Conservation (phyloP, 1,140 invertebrate genomes). For the Bicyclus anynana region DNA sequence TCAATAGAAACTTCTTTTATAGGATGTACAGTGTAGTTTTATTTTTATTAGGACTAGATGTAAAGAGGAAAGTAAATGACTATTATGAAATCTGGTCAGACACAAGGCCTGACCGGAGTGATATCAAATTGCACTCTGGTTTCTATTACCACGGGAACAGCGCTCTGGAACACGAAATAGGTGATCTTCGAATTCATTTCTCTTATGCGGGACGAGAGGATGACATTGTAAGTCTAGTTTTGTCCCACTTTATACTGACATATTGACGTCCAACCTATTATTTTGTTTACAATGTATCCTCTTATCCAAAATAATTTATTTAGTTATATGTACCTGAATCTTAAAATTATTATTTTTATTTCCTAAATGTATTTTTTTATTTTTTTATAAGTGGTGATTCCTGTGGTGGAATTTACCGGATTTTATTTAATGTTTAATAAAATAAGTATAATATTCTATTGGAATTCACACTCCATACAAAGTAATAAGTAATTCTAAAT, state of each 20-base stretch:
- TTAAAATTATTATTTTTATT: too few relatives aligned
- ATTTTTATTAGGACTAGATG: slow-evolving; percentile 27
- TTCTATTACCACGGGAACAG: slow-evolving; percentile 90
- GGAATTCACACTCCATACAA: too few relatives aligned
- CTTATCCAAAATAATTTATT: background rate
- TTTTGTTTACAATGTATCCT: background rate
- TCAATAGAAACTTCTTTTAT: too few relatives aligned
- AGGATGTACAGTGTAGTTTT: background rate
- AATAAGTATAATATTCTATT: too few relatives aligned
- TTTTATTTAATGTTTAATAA: too few relatives aligned
- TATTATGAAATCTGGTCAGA: slow-evolving; percentile 90
- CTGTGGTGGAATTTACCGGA: too few relatives aligned
- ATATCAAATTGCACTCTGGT: slow-evolving; percentile 91
- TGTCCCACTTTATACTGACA: background rate
- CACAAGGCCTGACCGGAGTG: slow-evolving; percentile 86
- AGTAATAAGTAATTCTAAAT: too few relatives aligned
- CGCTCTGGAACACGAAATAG: slow-evolving; percentile 90
- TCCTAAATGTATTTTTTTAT: too few relatives aligned
- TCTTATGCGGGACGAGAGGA: slow-evolving; percentile 88
- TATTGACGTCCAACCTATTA: background rate
- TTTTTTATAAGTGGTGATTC: too few relatives aligned
- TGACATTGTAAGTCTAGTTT: slow-evolving; percentile 80
- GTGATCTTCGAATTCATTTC: slow-evolving; percentile 90
- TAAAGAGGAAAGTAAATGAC: slow-evolving; percentile 82
- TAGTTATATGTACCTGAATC: background rate